A percentile compares a stretch with the other conserved stretches of the same genome.
Evolutionary conservation across 2,113 vertebrate genomes (phyloP).

Genomic region (Perca flavescens): DNA sequence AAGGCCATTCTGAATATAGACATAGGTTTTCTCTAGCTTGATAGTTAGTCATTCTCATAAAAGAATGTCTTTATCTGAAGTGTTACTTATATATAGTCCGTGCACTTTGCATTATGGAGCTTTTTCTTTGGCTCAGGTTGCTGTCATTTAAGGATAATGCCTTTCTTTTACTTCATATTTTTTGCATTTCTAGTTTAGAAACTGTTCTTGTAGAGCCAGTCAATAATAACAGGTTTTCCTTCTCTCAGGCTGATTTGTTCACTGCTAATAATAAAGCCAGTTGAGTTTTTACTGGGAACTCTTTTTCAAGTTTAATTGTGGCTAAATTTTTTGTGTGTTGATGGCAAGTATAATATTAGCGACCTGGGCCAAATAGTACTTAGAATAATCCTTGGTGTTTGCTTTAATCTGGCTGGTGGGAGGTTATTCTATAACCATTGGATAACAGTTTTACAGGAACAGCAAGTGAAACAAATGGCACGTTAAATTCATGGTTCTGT

Average conservation of each 20-base stretch:
- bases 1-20: background rate
- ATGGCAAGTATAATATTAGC: conserved; percentile 2
- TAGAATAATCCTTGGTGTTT: conserved; percentile 39
- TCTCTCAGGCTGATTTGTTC: background rate
- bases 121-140: background rate
- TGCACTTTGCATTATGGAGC: background rate
- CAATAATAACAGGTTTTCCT: background rate
- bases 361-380: background rate
- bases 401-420: conserved; percentile 37
- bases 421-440: conserved; percentile 27
- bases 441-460: conserved; percentile 19
- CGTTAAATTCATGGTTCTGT: background rate
- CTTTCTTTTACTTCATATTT: background rate
- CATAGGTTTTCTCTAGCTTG: background rate
- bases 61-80: background rate
- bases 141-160: background rate
- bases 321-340: background rate
- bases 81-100: background rate
- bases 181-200: background rate
- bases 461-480: background rate
- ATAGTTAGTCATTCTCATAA: background rate
- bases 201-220: background rate
- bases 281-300: background rate
- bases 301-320: background rate
- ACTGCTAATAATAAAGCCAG: background rate